Conservation (phyloP, 1,140 invertebrate genomes). For the Stenopsyche tienmushanensis region DNA sequence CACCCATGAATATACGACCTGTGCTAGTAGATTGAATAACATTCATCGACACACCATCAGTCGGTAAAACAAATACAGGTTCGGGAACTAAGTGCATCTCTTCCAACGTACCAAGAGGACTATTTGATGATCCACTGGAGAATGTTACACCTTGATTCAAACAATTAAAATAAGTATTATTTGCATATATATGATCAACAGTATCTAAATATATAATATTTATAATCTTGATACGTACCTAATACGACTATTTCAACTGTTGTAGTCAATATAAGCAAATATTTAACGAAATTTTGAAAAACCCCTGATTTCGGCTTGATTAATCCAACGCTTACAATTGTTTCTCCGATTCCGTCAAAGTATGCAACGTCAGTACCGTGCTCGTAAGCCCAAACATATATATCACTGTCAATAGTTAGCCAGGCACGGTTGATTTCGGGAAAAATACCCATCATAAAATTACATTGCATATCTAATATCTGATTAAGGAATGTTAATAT, state of each 20-base stretch:
- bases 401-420: conserved; percentile 96
- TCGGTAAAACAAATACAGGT: conserved; percentile 88
- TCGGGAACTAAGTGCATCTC: conserved; percentile 93
- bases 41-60: conserved; percentile 87
- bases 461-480: conserved; percentile 81
- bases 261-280: conserved; percentile 87
- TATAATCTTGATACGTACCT: conserved; percentile 60
- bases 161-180: conserved; percentile 20
- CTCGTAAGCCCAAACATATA: conserved; percentile 96
- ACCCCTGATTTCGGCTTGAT: conserved; percentile 83
- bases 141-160: conserved; percentile 52
- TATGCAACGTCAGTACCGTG: conserved; percentile 88
- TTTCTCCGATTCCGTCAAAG: conserved; percentile 89
- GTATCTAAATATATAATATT: background rate
- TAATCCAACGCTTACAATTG: conserved; percentile 84
- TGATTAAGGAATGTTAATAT: conserved; percentile 34
- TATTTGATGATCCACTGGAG: conserved; percentile 52
- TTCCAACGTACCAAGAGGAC: conserved; percentile 53
- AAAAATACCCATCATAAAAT: conserved; percentile 95
- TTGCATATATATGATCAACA: background rate
- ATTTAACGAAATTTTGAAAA: conserved; percentile 90
- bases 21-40: conserved; percentile 77
- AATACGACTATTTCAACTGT: conserved; percentile 91
- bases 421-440: conserved; percentile 94
- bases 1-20: conserved; percentile 94